Conservation (phyloP, 1,140 invertebrate genomes). For the Drosophila navojoa region DNA sequence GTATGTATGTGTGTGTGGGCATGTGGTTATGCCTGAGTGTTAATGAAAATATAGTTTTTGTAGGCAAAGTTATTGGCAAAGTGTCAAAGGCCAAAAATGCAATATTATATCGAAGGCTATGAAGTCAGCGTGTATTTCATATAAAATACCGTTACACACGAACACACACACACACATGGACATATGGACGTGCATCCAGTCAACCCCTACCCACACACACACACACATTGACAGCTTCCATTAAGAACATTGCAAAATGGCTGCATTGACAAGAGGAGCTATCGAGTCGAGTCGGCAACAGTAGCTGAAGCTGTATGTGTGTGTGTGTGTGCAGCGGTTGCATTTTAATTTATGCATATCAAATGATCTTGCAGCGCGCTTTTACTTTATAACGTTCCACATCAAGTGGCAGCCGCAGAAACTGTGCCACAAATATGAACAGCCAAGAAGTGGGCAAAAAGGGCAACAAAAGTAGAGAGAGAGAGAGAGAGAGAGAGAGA, state of each 20-base stretch:
- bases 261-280: constrained; percentile 8
- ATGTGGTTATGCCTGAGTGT: constrained; percentile 13
- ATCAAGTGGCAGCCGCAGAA: constrained; percentile 35
- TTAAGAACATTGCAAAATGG: constrained; percentile 47
- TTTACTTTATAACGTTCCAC: constrained; percentile 51
- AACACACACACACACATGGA: constrained; percentile 19
- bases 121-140: constrained; percentile 42
- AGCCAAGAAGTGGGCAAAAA: not conserved
- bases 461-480: not conserved
- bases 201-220: not conserved
- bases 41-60: constrained; percentile 38
- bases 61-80: constrained; percentile 44
- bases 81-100: constrained; percentile 37
- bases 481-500: no score
- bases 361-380: constrained; percentile 52
- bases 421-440: constrained; percentile 1
- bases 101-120: constrained; percentile 40
- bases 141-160: constrained; percentile 21
- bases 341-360: constrained; percentile 61
- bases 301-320: not conserved
- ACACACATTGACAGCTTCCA: constrained; percentile 29
- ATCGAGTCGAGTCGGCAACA: not conserved
- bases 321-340: constrained; percentile 43
- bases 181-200: no score
- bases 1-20: constrained; percentile 4